phyloP scores from a whole-genome alignment of 2,888 invertebrate species.

The Phalera bucephala region DNA sequence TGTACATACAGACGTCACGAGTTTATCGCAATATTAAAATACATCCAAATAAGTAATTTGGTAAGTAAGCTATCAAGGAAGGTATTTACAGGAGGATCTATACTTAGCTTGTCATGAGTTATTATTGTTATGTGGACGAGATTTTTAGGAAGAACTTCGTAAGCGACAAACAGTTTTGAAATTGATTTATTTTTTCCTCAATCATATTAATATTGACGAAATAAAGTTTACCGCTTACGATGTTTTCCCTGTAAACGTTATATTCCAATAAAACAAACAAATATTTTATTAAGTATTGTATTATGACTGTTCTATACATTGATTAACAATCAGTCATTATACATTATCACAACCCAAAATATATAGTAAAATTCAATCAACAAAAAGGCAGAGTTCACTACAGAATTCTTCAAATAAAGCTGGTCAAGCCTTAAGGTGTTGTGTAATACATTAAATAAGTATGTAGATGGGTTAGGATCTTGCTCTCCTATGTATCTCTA shows the following conservation, averaged over 20 bases:
- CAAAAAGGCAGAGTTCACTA: slow-evolving; percentile 26
- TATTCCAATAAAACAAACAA: slow-evolving; percentile 23
- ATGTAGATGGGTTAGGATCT: slow-evolving; percentile 10
- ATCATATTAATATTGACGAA: no score
- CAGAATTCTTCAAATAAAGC: slow-evolving; percentile 39
- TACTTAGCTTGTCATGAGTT: no score
- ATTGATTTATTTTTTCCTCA: no score
- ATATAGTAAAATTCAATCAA: slow-evolving; percentile 21
- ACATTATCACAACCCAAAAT: slow-evolving; percentile 67
- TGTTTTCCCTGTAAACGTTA: no score
- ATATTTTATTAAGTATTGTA: slow-evolving; percentile 38
- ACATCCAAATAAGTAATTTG: no score
- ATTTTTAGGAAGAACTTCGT: no score
- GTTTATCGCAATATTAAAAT: not conserved
- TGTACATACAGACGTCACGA: not conserved
- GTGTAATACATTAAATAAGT: slow-evolving; percentile 29
- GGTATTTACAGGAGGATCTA: no score
- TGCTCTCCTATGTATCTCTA: slow-evolving; percentile 45
- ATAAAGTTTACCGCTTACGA: no score
- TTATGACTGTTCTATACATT: slow-evolving; percentile 53
- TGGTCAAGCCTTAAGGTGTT: slow-evolving; percentile 38
- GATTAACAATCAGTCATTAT: slow-evolving; percentile 63
- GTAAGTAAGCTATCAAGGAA: no score
- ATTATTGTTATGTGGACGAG: no score
- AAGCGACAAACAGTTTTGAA: no score